Percentiles rank a stretch among this genome's conserved stretches.
Evolutionary conservation across 1,140 invertebrate species (phyloP).

Genomic region (Zaprionus capensis): DNA sequence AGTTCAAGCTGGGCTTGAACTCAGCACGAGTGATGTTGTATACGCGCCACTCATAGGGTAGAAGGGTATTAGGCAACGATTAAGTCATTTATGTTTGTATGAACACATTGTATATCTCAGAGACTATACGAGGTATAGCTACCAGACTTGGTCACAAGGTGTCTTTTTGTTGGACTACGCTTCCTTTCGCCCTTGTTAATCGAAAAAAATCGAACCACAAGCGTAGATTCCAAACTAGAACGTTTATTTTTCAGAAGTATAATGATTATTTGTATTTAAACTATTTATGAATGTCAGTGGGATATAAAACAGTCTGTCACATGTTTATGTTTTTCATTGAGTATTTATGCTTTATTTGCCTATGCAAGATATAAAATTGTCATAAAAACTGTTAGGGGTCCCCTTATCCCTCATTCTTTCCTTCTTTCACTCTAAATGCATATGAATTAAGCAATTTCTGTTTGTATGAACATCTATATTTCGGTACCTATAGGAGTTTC

Average conservation of each 20-base stretch:
- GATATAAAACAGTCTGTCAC: too few species aligned
- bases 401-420: background rate
- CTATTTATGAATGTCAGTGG: too few species aligned
- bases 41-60: too few species aligned
- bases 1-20: background rate
- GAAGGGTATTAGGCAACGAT: too few species aligned
- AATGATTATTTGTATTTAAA: too few species aligned
- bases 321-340: too few species aligned
- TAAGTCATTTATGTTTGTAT: background rate
- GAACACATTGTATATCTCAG: background rate
- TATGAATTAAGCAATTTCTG: constrained; percentile 38
- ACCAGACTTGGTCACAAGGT: background rate
- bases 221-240: too few species aligned
- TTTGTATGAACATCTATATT: background rate
- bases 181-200: too few species aligned
- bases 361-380: constrained; percentile 72
- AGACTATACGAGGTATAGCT: background rate
- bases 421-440: constrained; percentile 39
- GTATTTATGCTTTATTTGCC: constrained; percentile 60
- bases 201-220: too few species aligned
- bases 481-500: background rate
- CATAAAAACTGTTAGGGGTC: constrained; percentile 67
- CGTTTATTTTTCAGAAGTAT: too few species aligned
- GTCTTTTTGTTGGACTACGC: background rate
- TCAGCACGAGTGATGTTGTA: background rate